Evolutionary conservation across 2,888 invertebrate species (phyloP).

Genomic region (Acleris laterana): DNA sequence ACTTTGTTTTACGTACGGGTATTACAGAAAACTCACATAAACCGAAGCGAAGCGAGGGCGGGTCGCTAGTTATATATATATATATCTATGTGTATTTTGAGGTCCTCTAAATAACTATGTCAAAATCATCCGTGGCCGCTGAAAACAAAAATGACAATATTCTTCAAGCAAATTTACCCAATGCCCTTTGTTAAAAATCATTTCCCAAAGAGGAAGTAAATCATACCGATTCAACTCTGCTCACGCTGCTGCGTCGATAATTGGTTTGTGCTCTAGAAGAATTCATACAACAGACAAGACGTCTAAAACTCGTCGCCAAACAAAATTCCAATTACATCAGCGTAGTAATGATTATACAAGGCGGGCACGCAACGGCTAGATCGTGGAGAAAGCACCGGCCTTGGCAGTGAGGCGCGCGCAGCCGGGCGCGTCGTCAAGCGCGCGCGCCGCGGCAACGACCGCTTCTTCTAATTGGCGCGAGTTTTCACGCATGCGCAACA

Average conservation of each 20-base stretch:
- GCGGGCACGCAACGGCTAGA: slow-evolving; percentile 65
- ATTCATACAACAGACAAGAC: slow-evolving; percentile 9
- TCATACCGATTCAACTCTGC: too few species aligned
- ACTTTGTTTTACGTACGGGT: too few species aligned
- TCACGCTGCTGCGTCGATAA: background rate
- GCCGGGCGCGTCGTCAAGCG: slow-evolving; percentile 55
- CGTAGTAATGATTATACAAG: slow-evolving; percentile 60
- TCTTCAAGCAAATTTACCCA: too few species aligned
- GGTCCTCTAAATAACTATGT: too few species aligned
- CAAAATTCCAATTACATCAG: slow-evolving; percentile 71
- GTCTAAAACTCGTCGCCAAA: slow-evolving; percentile 37
- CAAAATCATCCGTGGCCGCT: too few species aligned
- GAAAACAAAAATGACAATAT: too few species aligned
- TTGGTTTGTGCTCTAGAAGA: slow-evolving; percentile 4
- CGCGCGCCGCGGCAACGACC: slow-evolving; percentile 47
- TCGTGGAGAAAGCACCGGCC: slow-evolving; percentile 79
- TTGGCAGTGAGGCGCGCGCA: slow-evolving; percentile 78
- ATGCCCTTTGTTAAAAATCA: too few species aligned
- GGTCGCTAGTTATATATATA: too few species aligned
- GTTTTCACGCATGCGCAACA: slow-evolving; percentile 78
- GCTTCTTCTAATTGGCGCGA: slow-evolving; percentile 64
- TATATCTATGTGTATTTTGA: too few species aligned
- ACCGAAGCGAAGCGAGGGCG: too few species aligned
- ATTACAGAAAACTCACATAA: too few species aligned
- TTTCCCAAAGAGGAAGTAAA: too few species aligned